Evolutionary conservation across 2,113 vertebrate genomes (phyloP), one percentile per base, ranked within the genome.

Genomic region (Xiphophorus maculatus): DNA sequence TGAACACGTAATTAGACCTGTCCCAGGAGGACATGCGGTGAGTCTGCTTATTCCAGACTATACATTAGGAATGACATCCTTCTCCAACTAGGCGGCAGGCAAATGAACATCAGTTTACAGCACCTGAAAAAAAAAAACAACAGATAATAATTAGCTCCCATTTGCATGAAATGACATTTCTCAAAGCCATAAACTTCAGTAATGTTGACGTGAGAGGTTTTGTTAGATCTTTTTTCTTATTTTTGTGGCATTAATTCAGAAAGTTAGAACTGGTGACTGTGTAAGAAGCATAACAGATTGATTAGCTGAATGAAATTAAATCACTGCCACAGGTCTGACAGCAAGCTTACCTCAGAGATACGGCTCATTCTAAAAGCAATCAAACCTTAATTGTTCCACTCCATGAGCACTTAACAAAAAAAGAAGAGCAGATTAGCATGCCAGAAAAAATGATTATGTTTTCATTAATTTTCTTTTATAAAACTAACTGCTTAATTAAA

Each of bases 361-460:
- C 33, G 86, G 81, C 77, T 91, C 87, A 87, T 90, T 92, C 77
- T 92, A 84, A 93, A 94, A 93, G 90, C 91, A 94, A 94, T 93
- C 92, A 93, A 90, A 92, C 89, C 86, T 76, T 92, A 94, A 93
- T 93, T 93, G 92, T 93, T 94, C 90, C 92, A 93, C 89, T 92
- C 76, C 77, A 84, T 92, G 92, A 90, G 88, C 91, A 91, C 84
- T 79, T 83, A 91, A 90, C 86, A 84, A 86, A 83, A 76, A 82
- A 84, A 85, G 32, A 82, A 83, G 73, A 77, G 83, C 85, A 91
- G 91, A 93, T 94, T 92, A 92, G 84, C 85, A 80, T 84, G 70
- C 68, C 88, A 83, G 85, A 79, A 82, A 89, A 73, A 85, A 88
- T 90, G 80, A 91, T 91, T 94, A 92, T 92, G 90, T 89, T 91